Percentiles rank a stretch among this genome's conserved stretches.
Evolutionary conservation across 2,797 vertebrate species (phyloP).

Genomic region (Channallabes apus): DNA sequence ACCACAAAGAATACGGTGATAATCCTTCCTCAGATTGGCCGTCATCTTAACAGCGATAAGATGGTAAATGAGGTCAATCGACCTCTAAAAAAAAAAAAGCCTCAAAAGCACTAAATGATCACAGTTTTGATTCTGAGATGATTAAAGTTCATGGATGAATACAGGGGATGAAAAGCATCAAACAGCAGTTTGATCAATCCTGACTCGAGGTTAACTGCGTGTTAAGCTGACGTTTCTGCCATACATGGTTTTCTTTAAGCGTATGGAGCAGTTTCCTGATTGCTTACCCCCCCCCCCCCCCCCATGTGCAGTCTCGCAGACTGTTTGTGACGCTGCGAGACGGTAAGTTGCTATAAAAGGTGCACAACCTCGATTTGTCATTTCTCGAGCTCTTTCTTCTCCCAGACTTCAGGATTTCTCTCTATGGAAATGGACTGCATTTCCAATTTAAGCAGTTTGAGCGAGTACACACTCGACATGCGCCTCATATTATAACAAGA

Average conservation of each 20-base stretch:
- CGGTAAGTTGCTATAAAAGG: slow-evolving; percentile 18
- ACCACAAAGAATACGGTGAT: not conserved
- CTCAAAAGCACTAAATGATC: not conserved
- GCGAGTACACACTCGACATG: slow-evolving; percentile 1
- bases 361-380: slow-evolving; percentile 46
- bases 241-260: slow-evolving; percentile 47
- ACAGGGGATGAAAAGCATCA: not conserved
- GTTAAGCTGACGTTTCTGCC: slow-evolving; percentile 34
- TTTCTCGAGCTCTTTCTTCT: slow-evolving; percentile 12
- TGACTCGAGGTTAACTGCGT: not conserved
- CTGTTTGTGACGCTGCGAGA: slow-evolving; percentile 20
- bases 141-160: slow-evolving; percentile 3
- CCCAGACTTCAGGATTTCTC: slow-evolving; percentile 6
- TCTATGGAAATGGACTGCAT: slow-evolving; percentile 42
- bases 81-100: not conserved
- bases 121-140: not conserved
- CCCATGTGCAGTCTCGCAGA: not conserved
- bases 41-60: slow-evolving; percentile 15
- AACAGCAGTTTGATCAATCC: slow-evolving; percentile 5
- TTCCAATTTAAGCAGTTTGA: slow-evolving; percentile 1
- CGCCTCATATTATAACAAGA: not conserved
- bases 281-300: not conserved
- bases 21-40: slow-evolving; percentile 7
- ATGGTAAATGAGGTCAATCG: slow-evolving; percentile 16
- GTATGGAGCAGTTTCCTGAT: slow-evolving; percentile 5